These are phyloP conservation scores for Pholis gunnellus DNA, from an alignment of 2,113 vertebrate species.

Conservation along the genomic window DNA sequence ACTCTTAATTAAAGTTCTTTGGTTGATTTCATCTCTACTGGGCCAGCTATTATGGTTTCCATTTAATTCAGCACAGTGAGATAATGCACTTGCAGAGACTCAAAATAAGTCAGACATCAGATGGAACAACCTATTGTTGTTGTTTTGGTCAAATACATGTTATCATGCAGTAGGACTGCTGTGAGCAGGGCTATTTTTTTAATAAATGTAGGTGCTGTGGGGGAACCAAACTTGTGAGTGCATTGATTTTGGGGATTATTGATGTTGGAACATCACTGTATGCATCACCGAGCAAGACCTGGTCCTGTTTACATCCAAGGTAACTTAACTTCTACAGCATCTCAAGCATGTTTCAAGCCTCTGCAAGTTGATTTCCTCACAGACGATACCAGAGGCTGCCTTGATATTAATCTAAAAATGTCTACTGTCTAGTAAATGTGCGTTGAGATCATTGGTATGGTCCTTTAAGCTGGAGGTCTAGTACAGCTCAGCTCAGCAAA, in stretches of 20 bases:
- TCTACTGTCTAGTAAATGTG: neutral
- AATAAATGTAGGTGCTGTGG: neutral
- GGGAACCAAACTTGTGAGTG: neutral
- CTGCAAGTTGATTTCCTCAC: neutral
- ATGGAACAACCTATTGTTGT: neutral
- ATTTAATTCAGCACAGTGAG: neutral
- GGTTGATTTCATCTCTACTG: neutral
- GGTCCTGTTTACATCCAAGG: neutral
- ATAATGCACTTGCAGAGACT: neutral
- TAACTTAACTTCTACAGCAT: neutral
- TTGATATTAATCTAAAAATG: neutral
- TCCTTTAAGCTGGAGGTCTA: constrained; percentile 10
- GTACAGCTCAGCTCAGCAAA: neutral
- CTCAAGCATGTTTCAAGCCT: neutral
- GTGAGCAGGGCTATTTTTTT: neutral
- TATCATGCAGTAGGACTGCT: neutral
- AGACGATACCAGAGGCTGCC: neutral
- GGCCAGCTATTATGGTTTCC: neutral
- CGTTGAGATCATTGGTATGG: neutral
- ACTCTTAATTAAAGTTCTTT: neutral
- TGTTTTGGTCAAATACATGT: neutral
- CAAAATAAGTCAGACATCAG: neutral
- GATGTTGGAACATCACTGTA: neutral
- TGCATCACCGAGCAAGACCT: neutral
- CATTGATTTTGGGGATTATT: neutral